Conservation (phyloP, 2,113 vertebrate species). For the Anoura caudifer region DNA sequence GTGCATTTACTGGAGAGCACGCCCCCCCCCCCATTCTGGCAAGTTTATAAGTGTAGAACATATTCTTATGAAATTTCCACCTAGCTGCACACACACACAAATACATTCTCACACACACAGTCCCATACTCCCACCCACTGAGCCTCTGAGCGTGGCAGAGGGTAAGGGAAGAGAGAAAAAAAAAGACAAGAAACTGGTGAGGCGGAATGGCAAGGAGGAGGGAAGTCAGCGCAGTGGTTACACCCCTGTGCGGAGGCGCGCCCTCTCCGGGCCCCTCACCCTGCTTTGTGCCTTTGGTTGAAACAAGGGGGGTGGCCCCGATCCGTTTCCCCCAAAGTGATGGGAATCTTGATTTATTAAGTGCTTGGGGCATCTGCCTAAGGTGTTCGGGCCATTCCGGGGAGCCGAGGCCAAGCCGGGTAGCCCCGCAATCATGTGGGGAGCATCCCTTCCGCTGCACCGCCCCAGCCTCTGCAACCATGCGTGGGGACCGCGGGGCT, state of each 20-base stretch:
- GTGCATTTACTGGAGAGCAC: not conserved
- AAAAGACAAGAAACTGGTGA: not conserved
- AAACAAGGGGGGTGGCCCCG: constrained; percentile 51
- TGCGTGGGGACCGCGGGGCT: constrained; percentile 23
- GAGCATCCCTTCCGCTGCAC: not conserved
- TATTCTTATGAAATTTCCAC: constrained; percentile 49
- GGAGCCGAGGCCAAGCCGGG: not conserved
- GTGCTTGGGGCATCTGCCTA: not conserved
- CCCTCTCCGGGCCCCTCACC: constrained; percentile 11
- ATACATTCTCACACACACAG: not conserved
- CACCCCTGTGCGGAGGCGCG: constrained; percentile 1
- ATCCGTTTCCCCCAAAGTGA: not conserved
- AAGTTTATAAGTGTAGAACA: constrained; percentile 13
- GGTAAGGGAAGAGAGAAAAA: not conserved
- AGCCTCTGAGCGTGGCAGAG: constrained; percentile 47
- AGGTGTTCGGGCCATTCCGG: not conserved
- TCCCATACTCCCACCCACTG: constrained; percentile 63
- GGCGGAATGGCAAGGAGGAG: constrained; percentile 14
- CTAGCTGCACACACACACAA: not conserved
- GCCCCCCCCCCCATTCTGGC: not conserved
- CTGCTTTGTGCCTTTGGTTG: constrained; percentile 28
- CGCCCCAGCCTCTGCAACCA: not conserved
- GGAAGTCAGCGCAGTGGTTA: constrained; percentile 44
- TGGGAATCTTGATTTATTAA: not conserved
- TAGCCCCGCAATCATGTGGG: fast-evolving